Conservation (phyloP, 2,888 invertebrate genomes). For the Clistopyga incitator region DNA sequence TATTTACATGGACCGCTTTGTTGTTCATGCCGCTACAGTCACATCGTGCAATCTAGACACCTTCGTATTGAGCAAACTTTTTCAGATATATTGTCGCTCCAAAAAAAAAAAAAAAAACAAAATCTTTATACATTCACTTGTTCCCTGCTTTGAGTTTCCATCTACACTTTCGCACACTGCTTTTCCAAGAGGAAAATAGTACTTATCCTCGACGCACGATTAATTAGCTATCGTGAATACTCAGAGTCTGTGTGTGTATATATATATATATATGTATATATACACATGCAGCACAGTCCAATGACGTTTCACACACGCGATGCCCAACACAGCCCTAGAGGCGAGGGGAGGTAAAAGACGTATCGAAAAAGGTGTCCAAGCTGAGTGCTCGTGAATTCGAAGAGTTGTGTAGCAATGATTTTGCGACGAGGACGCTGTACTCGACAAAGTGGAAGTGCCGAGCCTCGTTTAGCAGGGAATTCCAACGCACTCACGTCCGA, state of each 20-base stretch:
- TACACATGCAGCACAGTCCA: background rate
- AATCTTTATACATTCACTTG: background rate
- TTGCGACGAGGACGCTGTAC: background rate
- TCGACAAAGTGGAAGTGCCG: background rate
- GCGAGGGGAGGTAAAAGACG: background rate
- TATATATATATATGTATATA: too few relatives aligned
- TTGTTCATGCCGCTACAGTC: background rate
- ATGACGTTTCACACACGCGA: constrained; percentile 26
- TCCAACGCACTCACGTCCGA: constrained; percentile 13
- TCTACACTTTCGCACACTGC: background rate
- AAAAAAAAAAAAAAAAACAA: background rate
- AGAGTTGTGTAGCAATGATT: background rate
- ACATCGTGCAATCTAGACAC: background rate
- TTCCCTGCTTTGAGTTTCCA: background rate
- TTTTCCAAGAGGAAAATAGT: background rate
- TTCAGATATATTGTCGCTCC: background rate
- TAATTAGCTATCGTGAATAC: background rate
- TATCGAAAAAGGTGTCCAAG: background rate
- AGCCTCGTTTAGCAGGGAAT: background rate
- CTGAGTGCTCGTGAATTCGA: background rate
- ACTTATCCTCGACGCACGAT: background rate
- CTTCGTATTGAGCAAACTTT: constrained; percentile 9
- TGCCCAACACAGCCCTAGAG: background rate
- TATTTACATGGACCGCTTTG: background rate
- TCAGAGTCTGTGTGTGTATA: background rate